Evolutionary conservation across 2,888 invertebrate species (phyloP).

Genomic region (Eilema caniola): DNA sequence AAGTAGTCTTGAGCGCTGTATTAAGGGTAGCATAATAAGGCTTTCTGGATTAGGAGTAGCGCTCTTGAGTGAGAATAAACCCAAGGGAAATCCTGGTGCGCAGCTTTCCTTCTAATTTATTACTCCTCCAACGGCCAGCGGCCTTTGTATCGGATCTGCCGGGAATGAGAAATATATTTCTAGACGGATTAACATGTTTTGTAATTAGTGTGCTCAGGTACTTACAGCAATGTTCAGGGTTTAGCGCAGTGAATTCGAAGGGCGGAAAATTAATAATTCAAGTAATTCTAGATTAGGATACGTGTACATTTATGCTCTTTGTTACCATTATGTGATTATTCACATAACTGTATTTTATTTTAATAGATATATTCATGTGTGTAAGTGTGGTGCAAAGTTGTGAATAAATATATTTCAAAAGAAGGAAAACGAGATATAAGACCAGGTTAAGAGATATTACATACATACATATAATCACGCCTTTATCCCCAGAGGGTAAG

Average conservation of each 20-base stretch:
- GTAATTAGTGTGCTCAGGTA: slow-evolving; percentile 75
- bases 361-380: not conserved
- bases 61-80: slow-evolving; percentile 87
- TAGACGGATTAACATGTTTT: slow-evolving; percentile 81
- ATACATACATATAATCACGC: too few species aligned
- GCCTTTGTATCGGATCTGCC: slow-evolving; percentile 84
- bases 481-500: too few species aligned
- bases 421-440: too few species aligned
- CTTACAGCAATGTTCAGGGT: slow-evolving; percentile 47
- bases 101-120: slow-evolving; percentile 86
- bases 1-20: slow-evolving; percentile 85
- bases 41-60: slow-evolving; percentile 86
- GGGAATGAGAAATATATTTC: slow-evolving; percentile 83
- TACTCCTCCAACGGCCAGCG: slow-evolving; percentile 82
- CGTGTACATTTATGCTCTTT: not conserved
- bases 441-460: too few species aligned
- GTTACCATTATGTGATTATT: not conserved
- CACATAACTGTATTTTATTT: not conserved
- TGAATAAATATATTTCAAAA: too few species aligned
- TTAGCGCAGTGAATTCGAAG: not conserved
- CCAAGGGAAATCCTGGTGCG: slow-evolving; percentile 86
- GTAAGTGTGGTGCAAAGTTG: too few species aligned
- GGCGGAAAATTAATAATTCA: not conserved
- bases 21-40: slow-evolving; percentile 87
- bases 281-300: not conserved